Conservation (phyloP, 2,888 invertebrate genomes). For the Augochlorella aurata region DNA sequence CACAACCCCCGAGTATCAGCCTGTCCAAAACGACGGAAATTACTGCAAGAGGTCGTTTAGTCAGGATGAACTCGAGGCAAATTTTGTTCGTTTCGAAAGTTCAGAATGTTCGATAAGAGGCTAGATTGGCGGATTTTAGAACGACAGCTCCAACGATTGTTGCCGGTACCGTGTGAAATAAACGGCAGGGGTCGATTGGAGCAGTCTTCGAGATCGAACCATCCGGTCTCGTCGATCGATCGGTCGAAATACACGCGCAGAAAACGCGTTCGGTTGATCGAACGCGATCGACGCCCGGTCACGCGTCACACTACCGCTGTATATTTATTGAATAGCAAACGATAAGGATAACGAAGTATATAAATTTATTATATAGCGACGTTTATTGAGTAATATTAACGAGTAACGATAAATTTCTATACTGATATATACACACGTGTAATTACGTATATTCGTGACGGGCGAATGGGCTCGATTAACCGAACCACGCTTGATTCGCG, state of each 20-base stretch:
- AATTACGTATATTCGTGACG: constrained; percentile 59
- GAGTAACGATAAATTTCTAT: constrained; percentile 62
- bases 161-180: constrained; percentile 6
- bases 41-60: constrained; percentile 17
- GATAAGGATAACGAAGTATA: constrained; percentile 65
- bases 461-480: constrained; percentile 58
- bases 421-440: constrained; percentile 60
- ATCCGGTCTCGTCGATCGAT: constrained; percentile 22
- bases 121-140: neutral
- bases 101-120: constrained; percentile 23
- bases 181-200: neutral
- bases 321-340: constrained; percentile 65
- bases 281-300: constrained; percentile 44
- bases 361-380: constrained; percentile 66
- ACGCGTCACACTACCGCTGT: constrained; percentile 56
- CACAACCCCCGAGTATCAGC: constrained; percentile 26
- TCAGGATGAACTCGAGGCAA: constrained; percentile 19
- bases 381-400: constrained; percentile 66
- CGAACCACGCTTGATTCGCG: constrained; percentile 22
- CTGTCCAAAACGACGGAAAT: constrained; percentile 20
- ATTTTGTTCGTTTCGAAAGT: constrained; percentile 11
- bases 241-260: neutral
- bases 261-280: constrained; percentile 59
- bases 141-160: neutral
- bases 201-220: neutral